Base-by-base conservation (phyloP, 2,888 invertebrate species). In the Chorisops tibialis region DNA sequence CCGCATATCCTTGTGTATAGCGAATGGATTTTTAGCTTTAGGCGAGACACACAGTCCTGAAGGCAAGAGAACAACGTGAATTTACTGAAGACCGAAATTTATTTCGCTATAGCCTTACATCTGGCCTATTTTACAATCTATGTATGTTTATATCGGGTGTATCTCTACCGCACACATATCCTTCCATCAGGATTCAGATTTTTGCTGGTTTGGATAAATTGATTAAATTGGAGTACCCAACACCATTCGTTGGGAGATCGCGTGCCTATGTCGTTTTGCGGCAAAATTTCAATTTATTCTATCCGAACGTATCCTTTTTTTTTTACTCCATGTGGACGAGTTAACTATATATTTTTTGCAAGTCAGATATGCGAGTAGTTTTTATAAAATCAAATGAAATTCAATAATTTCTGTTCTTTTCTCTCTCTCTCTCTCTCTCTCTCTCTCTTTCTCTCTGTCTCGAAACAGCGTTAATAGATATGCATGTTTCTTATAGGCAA, bases 361-460 rank as follows among this genome's bases (percentile, higher is more conserved):
- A 35, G 43, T 24, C 11, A 56, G 43, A 43, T 56, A 56, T 43
- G 39, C 43, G 43, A n/a, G 43, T 43, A 43, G 43, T 43, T 43
- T 43, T 56, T 56, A 43, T 21, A 19, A 56, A 56, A 21, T 56
- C 56, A 45, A 43, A 45, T 45, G 56, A 56, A 43, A 56, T 43
- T 56, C 56, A 43, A 56, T 56, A 56, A 56, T 43, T 56, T 56
- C n/a, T n/a, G n/a, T n/a, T n/a, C n/a, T n/a, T n/a, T n/a, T n/a
- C n/a, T n/a, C n/a, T n/a, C n/a, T n/a, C n/a, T n/a, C n/a, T n/a
- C n/a, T n/a, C n/a, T n/a, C n/a, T n/a, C n/a, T n/a, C n/a, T n/a
- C n/a, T n/a, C n/a, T n/a, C n/a, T n/a, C n/a, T n/a, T n/a, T n/a
- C n/a, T n/a, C n/a, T n/a, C n/a, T n/a, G n/a, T n/a, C n/a, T n/a